These are phyloP conservation scores for Henricia sp. DNA, from an alignment of 53 echinoderm and acorn worm species.

Conservation along the genomic window DNA sequence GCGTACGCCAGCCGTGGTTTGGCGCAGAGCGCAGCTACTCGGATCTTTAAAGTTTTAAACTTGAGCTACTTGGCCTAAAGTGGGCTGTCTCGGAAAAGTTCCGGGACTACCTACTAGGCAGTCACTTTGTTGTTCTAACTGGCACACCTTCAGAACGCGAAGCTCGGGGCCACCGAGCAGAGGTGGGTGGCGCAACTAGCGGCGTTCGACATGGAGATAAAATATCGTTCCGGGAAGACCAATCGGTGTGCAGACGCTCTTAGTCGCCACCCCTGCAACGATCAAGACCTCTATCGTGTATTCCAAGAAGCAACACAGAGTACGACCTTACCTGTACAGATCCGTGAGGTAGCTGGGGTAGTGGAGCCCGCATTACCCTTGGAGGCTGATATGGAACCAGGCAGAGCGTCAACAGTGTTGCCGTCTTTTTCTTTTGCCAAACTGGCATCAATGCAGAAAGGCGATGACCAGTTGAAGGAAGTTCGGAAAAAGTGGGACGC, in stretches of 20 bases:
- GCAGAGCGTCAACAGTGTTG: slow-evolving; percentile 39
- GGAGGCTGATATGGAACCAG: neutral
- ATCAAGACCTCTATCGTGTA: slow-evolving; percentile 5
- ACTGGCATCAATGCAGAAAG: slow-evolving; percentile 42
- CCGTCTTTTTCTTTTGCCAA: slow-evolving; percentile 67
- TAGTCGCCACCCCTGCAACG: slow-evolving; percentile 31
- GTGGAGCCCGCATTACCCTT: neutral
- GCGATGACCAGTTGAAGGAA: slow-evolving; percentile 31
- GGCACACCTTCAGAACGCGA: slow-evolving; percentile 46
- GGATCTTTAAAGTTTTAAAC: slow-evolving; percentile 59
- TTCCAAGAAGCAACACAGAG: neutral
- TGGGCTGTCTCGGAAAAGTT: slow-evolving; percentile 59
- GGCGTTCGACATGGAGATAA: slow-evolving; percentile 44
- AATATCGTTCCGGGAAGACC: slow-evolving; percentile 28
- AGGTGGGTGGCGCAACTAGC: slow-evolving; percentile 64
- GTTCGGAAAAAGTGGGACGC: slow-evolving; percentile 34
- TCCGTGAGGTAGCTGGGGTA: neutral
- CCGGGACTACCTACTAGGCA: slow-evolving; percentile 22
- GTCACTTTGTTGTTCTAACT: slow-evolving; percentile 16
- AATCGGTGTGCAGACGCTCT: slow-evolving; percentile 64
- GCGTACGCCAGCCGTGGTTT: slow-evolving; percentile 61
- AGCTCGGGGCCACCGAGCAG: slow-evolving; percentile 46
- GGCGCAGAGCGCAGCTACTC: slow-evolving; percentile 44
- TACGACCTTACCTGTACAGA: neutral
- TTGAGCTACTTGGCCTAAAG: slow-evolving; percentile 49